Base-by-base conservation (phyloP, 2,797 vertebrate species). In the Phrynocephalus guinanensis region DNA sequence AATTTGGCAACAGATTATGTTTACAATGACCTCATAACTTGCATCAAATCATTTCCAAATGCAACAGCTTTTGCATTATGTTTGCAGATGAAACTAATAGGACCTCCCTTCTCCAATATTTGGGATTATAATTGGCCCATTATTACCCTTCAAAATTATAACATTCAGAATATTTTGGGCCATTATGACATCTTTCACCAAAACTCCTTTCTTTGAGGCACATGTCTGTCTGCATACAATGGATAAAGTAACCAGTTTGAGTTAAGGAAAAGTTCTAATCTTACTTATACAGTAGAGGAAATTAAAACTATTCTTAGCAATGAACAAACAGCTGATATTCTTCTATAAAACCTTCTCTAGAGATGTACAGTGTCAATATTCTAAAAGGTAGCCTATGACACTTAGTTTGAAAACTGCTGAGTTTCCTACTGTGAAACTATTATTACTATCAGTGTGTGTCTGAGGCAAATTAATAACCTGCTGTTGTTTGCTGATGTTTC, bases 401-500 rank as follows among this genome's bases (percentile, higher is more conserved):
- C 88, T 9, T 89, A 75, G 11, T 15, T 56, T 50, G 50, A 76
- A 68, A 88, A 85, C 56, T 16, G 28, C 78, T 76, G 48, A n/a
- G n/a, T 48, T 73, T 1, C 44, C 7, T 68, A 1, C 84, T 89
- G 20, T 68, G 73, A 89, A 8, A 50, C 22, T 79, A 13, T 76
- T 50, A 76, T 83, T 30, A 66, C 16, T 81, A n/a, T 90, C 52
- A 77, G 0, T 2, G 0, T 6, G 7, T 72, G 71, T 87, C 92
- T 84, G 88, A 38, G 90, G 82, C 18, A 85, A 82, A 91, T 89
- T 92, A 88, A 90, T 89, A 91, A 91, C 2, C 1, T 89, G 76
- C 6, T 90, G 83, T 2, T 86, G 86, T 88, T 91, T 93, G 86
- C 67, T 90, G 6, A 82, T 86, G 2, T 82, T 87, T 90, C 83